Conservation (phyloP, 2,797 vertebrate genomes). For the Liparis tanakae region DNA sequence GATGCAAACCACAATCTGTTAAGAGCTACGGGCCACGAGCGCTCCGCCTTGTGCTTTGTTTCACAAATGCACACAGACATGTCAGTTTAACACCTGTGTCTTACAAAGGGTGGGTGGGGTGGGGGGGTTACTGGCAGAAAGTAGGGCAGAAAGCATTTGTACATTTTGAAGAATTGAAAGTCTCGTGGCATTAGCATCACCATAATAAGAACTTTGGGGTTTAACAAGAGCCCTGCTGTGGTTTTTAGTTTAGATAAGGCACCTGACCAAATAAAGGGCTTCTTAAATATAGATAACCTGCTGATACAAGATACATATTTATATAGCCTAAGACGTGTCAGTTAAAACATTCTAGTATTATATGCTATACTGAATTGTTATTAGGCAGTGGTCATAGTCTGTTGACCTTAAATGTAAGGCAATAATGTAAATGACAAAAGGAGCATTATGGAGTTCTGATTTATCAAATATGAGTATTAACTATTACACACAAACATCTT, state of each 20-base stretch:
- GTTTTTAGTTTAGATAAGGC: constrained; percentile 79
- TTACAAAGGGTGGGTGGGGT: constrained; percentile 21
- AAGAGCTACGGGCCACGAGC: constrained; percentile 49
- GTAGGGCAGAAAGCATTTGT: constrained; percentile 33
- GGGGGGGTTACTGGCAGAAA: constrained; percentile 61
- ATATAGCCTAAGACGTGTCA: constrained; percentile 57
- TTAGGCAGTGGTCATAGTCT: constrained; percentile 60
- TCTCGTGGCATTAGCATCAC: constrained; percentile 40
- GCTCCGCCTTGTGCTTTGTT: constrained; percentile 19
- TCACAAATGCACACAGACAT: constrained; percentile 59
- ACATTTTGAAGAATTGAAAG: constrained; percentile 23
- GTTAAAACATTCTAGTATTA: constrained; percentile 55
- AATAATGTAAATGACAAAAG: constrained; percentile 52
- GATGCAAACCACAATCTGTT: constrained; percentile 70
- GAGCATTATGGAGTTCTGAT: constrained; percentile 57
- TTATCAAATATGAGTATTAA: constrained; percentile 69
- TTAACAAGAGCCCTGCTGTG: constrained; percentile 49
- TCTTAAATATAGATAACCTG: constrained; percentile 36
- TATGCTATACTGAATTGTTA: constrained; percentile 48
- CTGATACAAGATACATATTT: constrained; percentile 41
- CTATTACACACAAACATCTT: constrained; percentile 70
- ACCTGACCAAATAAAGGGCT: constrained; percentile 64
- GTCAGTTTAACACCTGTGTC: constrained; percentile 69
- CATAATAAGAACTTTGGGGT: constrained; percentile 46
- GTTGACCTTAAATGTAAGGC: constrained; percentile 61